Percentiles rank a stretch among this genome's conserved stretches.
Conservation (phyloP, 35 echinoderm and acorn worm genomes). For the Diadema setosum region DNA sequence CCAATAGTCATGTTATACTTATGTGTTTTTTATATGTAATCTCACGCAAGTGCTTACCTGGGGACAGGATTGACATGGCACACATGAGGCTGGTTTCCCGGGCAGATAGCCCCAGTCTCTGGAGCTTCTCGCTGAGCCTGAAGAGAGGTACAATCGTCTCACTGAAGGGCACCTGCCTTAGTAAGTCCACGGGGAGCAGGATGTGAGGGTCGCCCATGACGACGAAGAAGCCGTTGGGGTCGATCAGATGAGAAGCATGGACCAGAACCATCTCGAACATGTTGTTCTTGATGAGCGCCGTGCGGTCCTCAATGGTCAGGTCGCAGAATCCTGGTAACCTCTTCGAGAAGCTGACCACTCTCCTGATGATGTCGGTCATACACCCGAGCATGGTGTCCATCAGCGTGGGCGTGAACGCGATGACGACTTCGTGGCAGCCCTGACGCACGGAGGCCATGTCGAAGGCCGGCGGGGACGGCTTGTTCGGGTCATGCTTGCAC, state of each 20-base stretch:
- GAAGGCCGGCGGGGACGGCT: not conserved
- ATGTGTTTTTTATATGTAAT: too few species aligned
- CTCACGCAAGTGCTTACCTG: not conserved
- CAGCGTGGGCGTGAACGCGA: not conserved
- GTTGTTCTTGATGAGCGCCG: not conserved
- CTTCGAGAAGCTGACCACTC: conserved; percentile 7
- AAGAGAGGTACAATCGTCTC: not conserved
- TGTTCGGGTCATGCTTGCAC: not conserved
- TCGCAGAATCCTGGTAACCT: not conserved
- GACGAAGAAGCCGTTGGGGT: not conserved
- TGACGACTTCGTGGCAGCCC: not conserved
- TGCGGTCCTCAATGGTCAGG: not conserved
- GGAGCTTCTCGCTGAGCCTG: not conserved
- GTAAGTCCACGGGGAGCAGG: not conserved
- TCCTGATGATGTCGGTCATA: conserved; percentile 24
- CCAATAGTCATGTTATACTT: too few species aligned
- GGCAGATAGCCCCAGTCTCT: not conserved
- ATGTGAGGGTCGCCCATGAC: not conserved
- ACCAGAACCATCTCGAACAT: conserved; percentile 27
- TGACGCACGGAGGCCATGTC: not conserved
- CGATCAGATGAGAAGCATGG: not conserved
- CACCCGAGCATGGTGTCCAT: not conserved
- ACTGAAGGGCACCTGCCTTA: not conserved
- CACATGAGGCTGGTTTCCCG: not conserved
- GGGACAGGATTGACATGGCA: not conserved